These are phyloP conservation scores for Thereva unica DNA, from an alignment of 2,888 invertebrate species.

Conservation along the genomic window DNA sequence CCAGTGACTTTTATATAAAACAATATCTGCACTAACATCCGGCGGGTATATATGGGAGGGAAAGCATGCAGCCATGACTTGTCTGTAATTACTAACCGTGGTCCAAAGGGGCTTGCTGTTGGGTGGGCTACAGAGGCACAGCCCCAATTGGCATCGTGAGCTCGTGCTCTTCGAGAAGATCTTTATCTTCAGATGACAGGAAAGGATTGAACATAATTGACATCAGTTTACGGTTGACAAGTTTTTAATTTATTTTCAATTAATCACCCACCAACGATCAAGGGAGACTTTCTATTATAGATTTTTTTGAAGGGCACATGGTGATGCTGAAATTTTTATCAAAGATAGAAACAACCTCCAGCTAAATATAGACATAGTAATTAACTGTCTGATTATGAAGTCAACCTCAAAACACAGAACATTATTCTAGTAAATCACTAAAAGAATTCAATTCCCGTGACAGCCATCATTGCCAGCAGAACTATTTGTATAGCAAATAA, in stretches of 20 bases:
- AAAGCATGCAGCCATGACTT: constrained; percentile 10
- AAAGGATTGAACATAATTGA: constrained; percentile 32
- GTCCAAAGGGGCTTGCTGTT: constrained; percentile 26
- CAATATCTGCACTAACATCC: constrained; percentile 33
- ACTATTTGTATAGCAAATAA: too few species aligned
- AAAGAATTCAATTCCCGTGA: too few species aligned
- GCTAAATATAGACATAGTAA: too few species aligned
- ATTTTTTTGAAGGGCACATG: too few species aligned
- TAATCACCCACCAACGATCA: constrained; percentile 17
- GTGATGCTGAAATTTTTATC: too few species aligned
- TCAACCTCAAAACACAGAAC: too few species aligned
- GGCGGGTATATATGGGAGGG: constrained; percentile 20
- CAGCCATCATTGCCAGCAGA: too few species aligned
- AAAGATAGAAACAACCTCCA: too few species aligned
- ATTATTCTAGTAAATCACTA: too few species aligned
- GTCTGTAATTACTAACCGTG: constrained; percentile 31
- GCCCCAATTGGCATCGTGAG: constrained; percentile 28
- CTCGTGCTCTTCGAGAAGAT: constrained; percentile 7
- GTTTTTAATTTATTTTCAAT: constrained; percentile 30
- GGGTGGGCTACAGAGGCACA: constrained; percentile 19
- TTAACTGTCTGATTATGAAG: too few species aligned
- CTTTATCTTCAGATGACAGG: constrained; percentile 7
- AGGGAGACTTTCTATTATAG: background rate
- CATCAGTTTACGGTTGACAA: constrained; percentile 31
- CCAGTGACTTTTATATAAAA: constrained; percentile 31